Base-by-base conservation (phyloP, 2,888 invertebrate species). In the Ligdia adustata region DNA sequence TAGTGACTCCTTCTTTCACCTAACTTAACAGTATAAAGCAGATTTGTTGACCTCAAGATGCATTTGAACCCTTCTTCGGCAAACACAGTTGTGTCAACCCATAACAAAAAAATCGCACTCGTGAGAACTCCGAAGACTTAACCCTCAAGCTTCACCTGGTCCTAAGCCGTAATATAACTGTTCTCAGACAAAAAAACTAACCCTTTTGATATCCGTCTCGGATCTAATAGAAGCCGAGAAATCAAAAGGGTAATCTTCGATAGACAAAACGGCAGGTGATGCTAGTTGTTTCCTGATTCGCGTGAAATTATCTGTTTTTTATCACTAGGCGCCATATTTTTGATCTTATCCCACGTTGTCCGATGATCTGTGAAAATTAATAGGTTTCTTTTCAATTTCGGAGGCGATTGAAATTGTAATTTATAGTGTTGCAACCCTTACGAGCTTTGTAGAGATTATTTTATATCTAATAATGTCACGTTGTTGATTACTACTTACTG, bases 281-380 rank as follows among this genome's bases (percentile, higher is more conserved):
- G 75, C 79, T 86, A 88, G 87, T 85, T 87, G 88, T 77, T 73
- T 73, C 74, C 72, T 82, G 78, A 88, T 86, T 71, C 79, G 81
- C 90, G 85, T 89, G 84, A 89, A 90, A 90, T 89, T 81, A 80
- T 84, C 69, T 79, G 77, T 79, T 66, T 66, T 32, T 32, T 35
- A 70, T 62, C 68, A 58, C 47, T 55, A 57, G 50, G 31, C 52
- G 55, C 62, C 67, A 67, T 65, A 62, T 69, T 71, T 63, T 51
- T 72, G 67, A 76, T 77, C 38, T 57, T 61, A 76, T 85, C 85
- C 69, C 82, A 83, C 82, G 82, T 72, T 49, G 71, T 45, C 66
- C 75, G 80, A 75, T 85, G 82, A 84, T 69, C 81, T 84, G 88
- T 88, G 69, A 83, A 80, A 81, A 85, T 87, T 89, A 85, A 87